Evolutionary conservation across 1,140 invertebrate species (phyloP).

Genomic region (Philotrypesis tridentata): DNA sequence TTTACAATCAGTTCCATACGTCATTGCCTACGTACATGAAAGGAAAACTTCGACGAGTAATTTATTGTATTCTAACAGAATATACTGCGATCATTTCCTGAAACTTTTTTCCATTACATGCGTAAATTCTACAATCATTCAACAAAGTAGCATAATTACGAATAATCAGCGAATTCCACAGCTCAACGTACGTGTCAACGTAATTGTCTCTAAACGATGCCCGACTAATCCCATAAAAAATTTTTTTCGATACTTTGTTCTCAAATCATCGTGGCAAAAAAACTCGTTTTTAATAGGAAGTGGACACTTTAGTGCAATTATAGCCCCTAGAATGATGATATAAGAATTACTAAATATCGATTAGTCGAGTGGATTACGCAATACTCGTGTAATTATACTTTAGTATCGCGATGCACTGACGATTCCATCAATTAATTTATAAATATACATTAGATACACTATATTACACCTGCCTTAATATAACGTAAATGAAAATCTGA

Average conservation of each 20-base stretch:
- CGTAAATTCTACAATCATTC: background rate
- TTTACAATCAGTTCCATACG: background rate
- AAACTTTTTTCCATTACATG: background rate
- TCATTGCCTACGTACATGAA: background rate
- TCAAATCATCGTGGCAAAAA: background rate
- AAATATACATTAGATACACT: background rate
- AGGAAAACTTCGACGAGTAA: background rate
- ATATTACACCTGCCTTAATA: background rate
- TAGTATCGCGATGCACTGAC: background rate
- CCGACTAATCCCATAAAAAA: background rate
- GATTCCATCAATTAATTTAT: background rate
- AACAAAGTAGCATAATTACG: background rate
- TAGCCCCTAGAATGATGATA: background rate
- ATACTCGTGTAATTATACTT: background rate
- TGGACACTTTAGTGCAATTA: background rate
- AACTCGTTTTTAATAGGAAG: background rate
- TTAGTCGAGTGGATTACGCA: background rate
- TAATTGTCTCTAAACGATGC: background rate
- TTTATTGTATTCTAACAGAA: background rate
- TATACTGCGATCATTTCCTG: background rate
- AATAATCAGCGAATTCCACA: background rate
- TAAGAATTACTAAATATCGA: background rate
- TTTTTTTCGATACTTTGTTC: background rate
- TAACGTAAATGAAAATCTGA: background rate
- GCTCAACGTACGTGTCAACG: background rate